Base-by-base conservation (phyloP, 1,140 invertebrate genomes). In the Amphibalanus amphitrite region DNA sequence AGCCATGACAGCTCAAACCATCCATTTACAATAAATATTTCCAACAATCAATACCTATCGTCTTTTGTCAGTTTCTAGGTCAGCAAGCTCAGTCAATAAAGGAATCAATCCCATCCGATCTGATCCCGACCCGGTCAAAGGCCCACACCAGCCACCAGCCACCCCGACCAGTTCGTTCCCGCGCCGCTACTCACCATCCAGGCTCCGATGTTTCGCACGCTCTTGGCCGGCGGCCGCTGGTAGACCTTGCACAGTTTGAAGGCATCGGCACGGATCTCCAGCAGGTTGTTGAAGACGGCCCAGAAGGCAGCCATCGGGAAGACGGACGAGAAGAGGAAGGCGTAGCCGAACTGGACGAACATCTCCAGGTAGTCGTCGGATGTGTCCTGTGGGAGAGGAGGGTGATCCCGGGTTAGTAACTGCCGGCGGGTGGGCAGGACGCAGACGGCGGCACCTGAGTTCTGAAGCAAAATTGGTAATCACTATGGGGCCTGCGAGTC, bases 341-440 rank as follows among this genome's bases (percentile, higher is more conserved):
- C 94, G 81, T 98, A 97, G 59, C 95, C 94, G 78, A 97, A 88
- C 79, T 98, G 95, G 25, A 97, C 95, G 71, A 97, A 87, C 90
- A 98, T 95, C 82, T 98, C 96, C 74, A 98, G 82, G 79, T 97
- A 96, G 80, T 98, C 96, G 28, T 95, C 92, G 82, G 96, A 95
- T 0, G 95, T 95, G 64, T 93, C 92, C 88, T 96, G 67, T 3
- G 23, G 40, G 33, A 23, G 0, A 38, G 69, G n/a, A 72, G 3
- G 70, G 13, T 70, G 25, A 72, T 13, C 13, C 70, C 10, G 13
- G 65, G 25, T 69, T 70, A 67, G 65, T 67, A 29, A 29, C 17
- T 6, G 67, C 17, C 17, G 65, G 0, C 17, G 28, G 15, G 26
- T 8, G 28, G 30, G 26, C 25, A 33, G 67, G 25, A 73, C 29